Evolutionary conservation across 2,113 vertebrate genomes (phyloP), one percentile per base, ranked within the genome.

Genomic region (Prietella phreatophila): DNA sequence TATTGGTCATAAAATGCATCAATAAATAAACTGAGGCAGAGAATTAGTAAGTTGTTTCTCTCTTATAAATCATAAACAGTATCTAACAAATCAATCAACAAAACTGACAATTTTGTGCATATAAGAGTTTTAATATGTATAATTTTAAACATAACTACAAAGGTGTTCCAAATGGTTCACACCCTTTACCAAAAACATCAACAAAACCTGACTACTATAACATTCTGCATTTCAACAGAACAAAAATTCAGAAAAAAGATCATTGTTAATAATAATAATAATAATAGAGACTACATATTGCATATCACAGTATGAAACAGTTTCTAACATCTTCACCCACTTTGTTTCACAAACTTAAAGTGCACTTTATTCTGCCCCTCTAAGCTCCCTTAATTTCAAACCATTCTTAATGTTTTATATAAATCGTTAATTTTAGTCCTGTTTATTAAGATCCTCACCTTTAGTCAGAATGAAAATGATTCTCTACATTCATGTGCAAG

Each of bases 91-190:
- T 10, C 20, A 76, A 47, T 4, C 39, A 76, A 76, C 22, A 76
- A 76, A 47, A 76, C 10, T 27, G 73, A 25, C 39, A 76, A 50
- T 76, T 84, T 60, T 22, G 19, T 87, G 79, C 2, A 58, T 87
- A 83, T 53, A 60, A 60, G n/a, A 86, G 30, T 94, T 94, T 42
- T 93, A 93, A 80, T 93, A 65, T 50, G 53, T 89, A 78, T 85
- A 50, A 56, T 89, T 90, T 89, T 88, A 90, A 90, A 92, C 76
- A 89, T 88, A 87, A 86, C 89, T 91, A 88, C 85, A 91, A 93
- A 93, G 89, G 93, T 73, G 27, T 90, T 89, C 53, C 88, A 93
- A 93, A 83, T 80, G 1, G 14, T 79, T 91, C 90, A 92, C 89
- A 89, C 91, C 19, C 15, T 91, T 85, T n/a, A 78, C 33, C 69